Conservation (phyloP, 2,113 vertebrate genomes). For the Paramisgurnus dabryanus region DNA sequence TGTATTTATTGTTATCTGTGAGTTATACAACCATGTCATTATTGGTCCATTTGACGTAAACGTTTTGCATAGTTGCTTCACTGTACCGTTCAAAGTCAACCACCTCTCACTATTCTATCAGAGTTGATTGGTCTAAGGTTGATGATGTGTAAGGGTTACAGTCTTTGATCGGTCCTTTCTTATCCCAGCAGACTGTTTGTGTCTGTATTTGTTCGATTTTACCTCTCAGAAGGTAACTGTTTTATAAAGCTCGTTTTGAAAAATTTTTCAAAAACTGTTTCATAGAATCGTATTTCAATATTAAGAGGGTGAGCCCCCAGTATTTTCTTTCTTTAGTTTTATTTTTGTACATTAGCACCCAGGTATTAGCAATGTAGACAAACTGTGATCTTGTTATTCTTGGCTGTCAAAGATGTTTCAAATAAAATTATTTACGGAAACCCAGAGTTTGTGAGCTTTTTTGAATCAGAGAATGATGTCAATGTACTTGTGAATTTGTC, state of each 20-base stretch:
- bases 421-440: conserved; percentile 91
- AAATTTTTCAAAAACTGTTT: conserved; percentile 57
- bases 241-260: conserved; percentile 63
- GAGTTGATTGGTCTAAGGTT: conserved; percentile 35
- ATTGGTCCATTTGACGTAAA: conserved; percentile 31
- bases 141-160: conserved; percentile 42
- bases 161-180: conserved; percentile 40
- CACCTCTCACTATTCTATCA: conserved; percentile 27
- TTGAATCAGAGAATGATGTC: conserved; percentile 66
- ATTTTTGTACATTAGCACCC: conserved; percentile 86
- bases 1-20: conserved; percentile 47
- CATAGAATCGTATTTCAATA: conserved; percentile 52
- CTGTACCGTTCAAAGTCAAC: conserved; percentile 20
- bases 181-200: conserved; percentile 44
- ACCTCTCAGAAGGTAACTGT: conserved; percentile 67
- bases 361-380: conserved; percentile 81
- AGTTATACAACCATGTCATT: conserved; percentile 29
- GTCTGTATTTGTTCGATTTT: conserved; percentile 45
- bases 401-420: conserved; percentile 85
- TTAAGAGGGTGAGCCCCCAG: conserved; percentile 70
- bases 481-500: neutral
- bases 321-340: conserved; percentile 70
- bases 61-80: conserved; percentile 28
- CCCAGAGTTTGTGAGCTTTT: conserved; percentile 79
- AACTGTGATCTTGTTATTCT: conserved; percentile 67